These are phyloP conservation scores for Automeris io DNA, from an alignment of 2,888 invertebrate species.

Conservation along the genomic window DNA sequence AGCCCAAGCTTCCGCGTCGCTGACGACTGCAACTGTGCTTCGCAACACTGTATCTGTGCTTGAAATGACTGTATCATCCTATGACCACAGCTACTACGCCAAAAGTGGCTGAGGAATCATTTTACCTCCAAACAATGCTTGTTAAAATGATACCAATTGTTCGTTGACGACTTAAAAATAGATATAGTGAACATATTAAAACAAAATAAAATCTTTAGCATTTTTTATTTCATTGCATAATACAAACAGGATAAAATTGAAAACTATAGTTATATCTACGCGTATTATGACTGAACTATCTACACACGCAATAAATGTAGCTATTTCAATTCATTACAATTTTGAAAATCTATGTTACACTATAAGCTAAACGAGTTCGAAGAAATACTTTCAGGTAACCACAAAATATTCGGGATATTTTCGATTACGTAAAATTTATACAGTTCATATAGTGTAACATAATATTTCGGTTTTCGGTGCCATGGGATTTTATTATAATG, in stretches of 20 bases:
- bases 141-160: too few species aligned
- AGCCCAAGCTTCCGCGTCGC: too few species aligned
- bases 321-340: background rate
- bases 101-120: too few species aligned
- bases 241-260: slow-evolving; percentile 38
- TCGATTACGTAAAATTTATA: background rate
- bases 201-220: slow-evolving; percentile 27
- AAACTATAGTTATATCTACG: slow-evolving; percentile 6
- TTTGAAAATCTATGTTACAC: background rate
- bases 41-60: too few species aligned
- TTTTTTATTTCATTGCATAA: slow-evolving; percentile 47
- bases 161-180: too few species aligned
- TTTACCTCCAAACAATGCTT: too few species aligned
- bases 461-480: background rate
- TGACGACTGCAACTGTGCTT: too few species aligned
- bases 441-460: background rate
- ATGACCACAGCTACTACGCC: too few species aligned
- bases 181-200: slow-evolving; percentile 11
- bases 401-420: too few species aligned
- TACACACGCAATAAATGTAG: background rate
- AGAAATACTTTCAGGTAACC: too few species aligned
- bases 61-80: too few species aligned
- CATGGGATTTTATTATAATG: background rate
- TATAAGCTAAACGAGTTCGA: background rate
- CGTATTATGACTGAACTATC: slow-evolving; percentile 6